Evolutionary conservation across 37 sponge, comb jelly and placozoan species (phyloP), one percentile per base, ranked within the genome.

Genomic region (Hormiphora californensis): DNA sequence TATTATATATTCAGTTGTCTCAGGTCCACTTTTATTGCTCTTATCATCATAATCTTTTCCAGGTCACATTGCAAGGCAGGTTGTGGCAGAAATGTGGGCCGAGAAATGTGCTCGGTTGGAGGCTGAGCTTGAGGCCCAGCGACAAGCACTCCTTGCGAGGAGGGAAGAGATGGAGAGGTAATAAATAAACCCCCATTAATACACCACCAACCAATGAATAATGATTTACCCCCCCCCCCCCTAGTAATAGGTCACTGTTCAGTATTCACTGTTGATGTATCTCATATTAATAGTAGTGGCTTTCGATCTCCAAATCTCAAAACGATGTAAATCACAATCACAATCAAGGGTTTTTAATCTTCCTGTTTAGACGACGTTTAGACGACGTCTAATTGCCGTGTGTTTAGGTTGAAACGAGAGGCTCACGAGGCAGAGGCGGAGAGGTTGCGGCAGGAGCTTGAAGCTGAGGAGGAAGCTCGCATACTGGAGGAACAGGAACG

Each of bases 101-200:
- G 90, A 92, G 40, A 59, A 88, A 69, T 54, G 85, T 46, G 91
- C 90, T 0, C 54, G 91, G 36, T 37, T 68, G 53, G 92, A 92
- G 62, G 91, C 89, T 30, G 89, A 88, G 59, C 88, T 68, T 21
- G 89, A 89, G 46, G 88, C 54, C 17, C 81, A 73, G 44, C 43
- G 81, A 33, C 81, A 32, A 28, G 81, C 81, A 28, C 44, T 73
- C 30, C 46, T 43, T 43, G 36, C 7, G 46, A 39, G 81, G 5
- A 43, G 81, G 21, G 22, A n/a, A 28, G 81, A 73, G 46, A 73
- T 73, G 81, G 81, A 73, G 81, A n/a, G n/a, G n/a, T n/a, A n/a
- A n/a, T n/a, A n/a, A n/a, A n/a, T n/a, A n/a, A n/a, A n/a, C n/a
- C n/a, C n/a, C n/a, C n/a, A n/a, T n/a, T n/a, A n/a, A n/a, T n/a